These are phyloP conservation scores for Pygocentrus nattereri DNA, from an alignment of 2,797 vertebrate species.

Conservation along the genomic window DNA sequence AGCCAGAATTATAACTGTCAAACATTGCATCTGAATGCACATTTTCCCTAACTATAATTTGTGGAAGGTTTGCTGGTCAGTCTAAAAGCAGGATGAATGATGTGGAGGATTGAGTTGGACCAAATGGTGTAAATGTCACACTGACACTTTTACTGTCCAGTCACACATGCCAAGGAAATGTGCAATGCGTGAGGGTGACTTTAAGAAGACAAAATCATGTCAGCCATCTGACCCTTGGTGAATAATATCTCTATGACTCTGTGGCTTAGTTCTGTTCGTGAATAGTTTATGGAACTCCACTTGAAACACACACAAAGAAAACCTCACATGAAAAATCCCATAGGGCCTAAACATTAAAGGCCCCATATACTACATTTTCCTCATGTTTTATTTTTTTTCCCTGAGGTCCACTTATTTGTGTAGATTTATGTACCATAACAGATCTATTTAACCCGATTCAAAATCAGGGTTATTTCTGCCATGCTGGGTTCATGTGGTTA, in stretches of 20 bases:
- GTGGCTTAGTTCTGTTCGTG: slow-evolving; percentile 31
- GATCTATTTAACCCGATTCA: no score
- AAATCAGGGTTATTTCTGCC: no score
- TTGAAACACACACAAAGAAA: slow-evolving; percentile 1
- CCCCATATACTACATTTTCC: no score
- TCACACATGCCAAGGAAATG: slow-evolving; percentile 53
- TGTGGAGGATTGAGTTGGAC: slow-evolving; percentile 52
- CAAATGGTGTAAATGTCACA: slow-evolving; percentile 59
- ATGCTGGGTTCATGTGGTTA: no score
- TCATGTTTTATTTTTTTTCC: no score
- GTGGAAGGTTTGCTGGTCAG: slow-evolving; percentile 31
- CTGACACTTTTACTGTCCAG: slow-evolving; percentile 63
- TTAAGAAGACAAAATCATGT: slow-evolving; percentile 42
- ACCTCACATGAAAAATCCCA: not conserved
- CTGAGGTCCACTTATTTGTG: no score
- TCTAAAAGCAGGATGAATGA: slow-evolving; percentile 38
- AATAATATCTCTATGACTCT: slow-evolving; percentile 24
- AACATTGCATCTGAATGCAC: slow-evolving; percentile 43
- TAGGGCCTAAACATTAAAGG: not conserved
- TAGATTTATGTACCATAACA: no score
- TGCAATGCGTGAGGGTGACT: slow-evolving; percentile 44
- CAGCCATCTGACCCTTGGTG: slow-evolving; percentile 36
- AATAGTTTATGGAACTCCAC: not conserved
- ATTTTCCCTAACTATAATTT: slow-evolving; percentile 40
- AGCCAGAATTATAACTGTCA: slow-evolving; percentile 44